phyloP scores from a whole-genome alignment of 2,888 invertebrate species.

The Stenichneumon culpator region DNA sequence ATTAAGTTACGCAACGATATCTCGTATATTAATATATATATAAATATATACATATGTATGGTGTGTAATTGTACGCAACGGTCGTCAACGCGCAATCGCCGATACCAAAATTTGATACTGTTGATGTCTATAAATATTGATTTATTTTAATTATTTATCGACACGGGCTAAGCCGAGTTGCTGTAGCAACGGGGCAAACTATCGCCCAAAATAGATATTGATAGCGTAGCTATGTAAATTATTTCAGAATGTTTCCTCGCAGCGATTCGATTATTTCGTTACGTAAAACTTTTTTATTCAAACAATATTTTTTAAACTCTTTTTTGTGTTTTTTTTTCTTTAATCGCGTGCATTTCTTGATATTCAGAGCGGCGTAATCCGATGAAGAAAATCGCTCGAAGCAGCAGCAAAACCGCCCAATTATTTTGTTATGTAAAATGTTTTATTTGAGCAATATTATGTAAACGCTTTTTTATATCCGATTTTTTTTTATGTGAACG shows the following conservation, averaged over 20 bases:
- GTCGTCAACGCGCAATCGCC: background rate
- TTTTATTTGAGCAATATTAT: background rate
- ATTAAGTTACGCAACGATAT: background rate
- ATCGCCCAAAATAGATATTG: background rate
- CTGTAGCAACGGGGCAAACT: no score
- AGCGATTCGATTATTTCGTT: background rate
- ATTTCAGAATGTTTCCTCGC: background rate
- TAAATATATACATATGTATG: no score
- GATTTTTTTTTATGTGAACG: no score
- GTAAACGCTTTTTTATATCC: background rate
- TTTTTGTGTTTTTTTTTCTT: background rate
- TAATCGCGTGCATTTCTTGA: background rate
- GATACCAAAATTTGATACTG: background rate
- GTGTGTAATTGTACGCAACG: no score
- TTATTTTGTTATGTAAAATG: background rate
- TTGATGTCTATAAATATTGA: no score
- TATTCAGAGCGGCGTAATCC: slow-evolving; percentile 20
- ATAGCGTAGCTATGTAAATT: background rate
- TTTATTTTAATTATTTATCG: no score
- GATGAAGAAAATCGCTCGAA: slow-evolving; percentile 56
- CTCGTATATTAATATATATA: background rate
- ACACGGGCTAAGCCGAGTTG: no score
- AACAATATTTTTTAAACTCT: no score
- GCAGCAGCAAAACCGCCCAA: background rate
- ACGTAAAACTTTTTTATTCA: no score